These are phyloP conservation scores for Micrasema minimum DNA, from an alignment of 1,140 invertebrate species.

Conservation along the genomic window DNA sequence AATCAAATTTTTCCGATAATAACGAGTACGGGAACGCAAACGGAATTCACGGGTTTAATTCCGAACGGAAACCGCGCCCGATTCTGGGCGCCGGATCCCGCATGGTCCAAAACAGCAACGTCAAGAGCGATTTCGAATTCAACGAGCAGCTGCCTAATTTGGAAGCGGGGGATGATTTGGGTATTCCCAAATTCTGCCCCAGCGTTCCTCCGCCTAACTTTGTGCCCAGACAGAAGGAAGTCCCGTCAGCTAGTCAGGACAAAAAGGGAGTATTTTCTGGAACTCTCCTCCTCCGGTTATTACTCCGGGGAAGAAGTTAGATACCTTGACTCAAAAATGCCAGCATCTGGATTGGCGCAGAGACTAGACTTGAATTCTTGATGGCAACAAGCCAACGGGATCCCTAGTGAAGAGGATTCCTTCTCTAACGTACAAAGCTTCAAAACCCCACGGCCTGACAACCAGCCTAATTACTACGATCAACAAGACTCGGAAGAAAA, in stretches of 20 bases:
- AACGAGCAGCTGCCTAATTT: slow-evolving; percentile 27
- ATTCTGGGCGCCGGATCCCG: slow-evolving; percentile 49
- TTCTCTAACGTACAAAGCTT: neutral
- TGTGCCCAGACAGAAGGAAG: slow-evolving; percentile 25
- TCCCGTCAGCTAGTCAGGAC: slow-evolving; percentile 34
- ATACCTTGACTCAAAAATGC: slow-evolving; percentile 2
- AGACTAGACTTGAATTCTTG: slow-evolving; percentile 49
- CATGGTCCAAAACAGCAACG: slow-evolving; percentile 27
- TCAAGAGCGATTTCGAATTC: slow-evolving; percentile 33
- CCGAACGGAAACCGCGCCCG: slow-evolving; percentile 48
- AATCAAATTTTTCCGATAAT: slow-evolving; percentile 35
- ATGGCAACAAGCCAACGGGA: slow-evolving; percentile 45
- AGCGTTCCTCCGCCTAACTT: slow-evolving; percentile 47
- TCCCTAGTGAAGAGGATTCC: slow-evolving; percentile 19
- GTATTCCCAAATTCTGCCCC: slow-evolving; percentile 47
- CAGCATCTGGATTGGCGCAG: slow-evolving; percentile 3
- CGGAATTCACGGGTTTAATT: neutral
- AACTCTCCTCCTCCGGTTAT: slow-evolving; percentile 43
- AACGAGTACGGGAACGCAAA: slow-evolving; percentile 19
- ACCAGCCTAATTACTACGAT: slow-evolving; percentile 17
- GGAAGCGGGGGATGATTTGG: neutral
- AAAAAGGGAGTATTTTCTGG: slow-evolving; percentile 44
- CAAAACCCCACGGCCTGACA: slow-evolving; percentile 19
- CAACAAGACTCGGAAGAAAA: too few species aligned
- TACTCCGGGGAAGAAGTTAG: slow-evolving; percentile 1